These are phyloP conservation scores for Brachirus orientalis DNA, from an alignment of 2,113 vertebrate species.

Conservation along the genomic window DNA sequence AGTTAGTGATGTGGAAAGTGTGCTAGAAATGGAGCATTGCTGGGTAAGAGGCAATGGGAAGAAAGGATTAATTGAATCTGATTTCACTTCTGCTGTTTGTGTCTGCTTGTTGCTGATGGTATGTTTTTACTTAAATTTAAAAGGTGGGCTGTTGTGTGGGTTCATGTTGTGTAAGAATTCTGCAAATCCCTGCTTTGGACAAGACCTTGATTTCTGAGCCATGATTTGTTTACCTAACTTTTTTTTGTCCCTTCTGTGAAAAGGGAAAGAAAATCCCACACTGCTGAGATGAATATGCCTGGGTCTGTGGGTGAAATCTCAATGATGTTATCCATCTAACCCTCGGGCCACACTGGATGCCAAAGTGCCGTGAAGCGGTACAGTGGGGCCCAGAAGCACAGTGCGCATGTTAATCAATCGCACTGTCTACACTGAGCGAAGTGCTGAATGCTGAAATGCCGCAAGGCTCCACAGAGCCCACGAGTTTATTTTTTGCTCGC, in stretches of 20 bases:
- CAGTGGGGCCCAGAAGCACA: too few species aligned
- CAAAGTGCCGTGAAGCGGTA: too few species aligned
- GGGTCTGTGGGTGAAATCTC: neutral
- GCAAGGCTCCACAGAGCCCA: too few species aligned
- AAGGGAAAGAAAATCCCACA: too few species aligned
- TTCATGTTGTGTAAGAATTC: neutral
- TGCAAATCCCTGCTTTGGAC: neutral
- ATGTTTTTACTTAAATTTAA: slow-evolving; percentile 21
- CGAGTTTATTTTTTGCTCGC: too few species aligned
- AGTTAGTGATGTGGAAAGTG: slow-evolving; percentile 74
- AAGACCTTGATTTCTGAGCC: neutral
- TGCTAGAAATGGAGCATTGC: slow-evolving; percentile 52
- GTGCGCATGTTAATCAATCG: too few species aligned
- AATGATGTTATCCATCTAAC: too few species aligned
- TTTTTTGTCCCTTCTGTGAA: neutral
- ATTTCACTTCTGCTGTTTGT: slow-evolving; percentile 66
- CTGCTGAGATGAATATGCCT: neutral
- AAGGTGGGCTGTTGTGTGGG: neutral
- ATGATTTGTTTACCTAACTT: neutral
- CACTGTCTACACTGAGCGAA: too few species aligned
- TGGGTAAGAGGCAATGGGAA: slow-evolving; percentile 62
- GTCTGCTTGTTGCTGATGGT: slow-evolving; percentile 29
- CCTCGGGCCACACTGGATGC: too few species aligned
- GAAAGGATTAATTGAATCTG: slow-evolving; percentile 70
- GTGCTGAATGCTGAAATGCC: too few species aligned